Conservation (phyloP, 1,140 invertebrate genomes). For the Ostrea denselamellosa region DNA sequence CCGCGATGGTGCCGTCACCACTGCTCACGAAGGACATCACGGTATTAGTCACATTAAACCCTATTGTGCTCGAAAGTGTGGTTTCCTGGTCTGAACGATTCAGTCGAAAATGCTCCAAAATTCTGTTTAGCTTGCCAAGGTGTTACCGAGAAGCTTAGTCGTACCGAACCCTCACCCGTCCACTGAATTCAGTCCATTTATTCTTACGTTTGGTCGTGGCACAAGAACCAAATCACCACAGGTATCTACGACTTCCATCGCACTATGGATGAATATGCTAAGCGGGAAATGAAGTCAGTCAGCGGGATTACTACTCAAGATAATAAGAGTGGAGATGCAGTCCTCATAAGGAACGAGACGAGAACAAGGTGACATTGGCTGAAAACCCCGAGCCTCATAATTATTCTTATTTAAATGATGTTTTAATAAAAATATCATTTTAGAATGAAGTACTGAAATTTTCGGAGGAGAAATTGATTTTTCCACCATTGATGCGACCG, state of each 20-base stretch:
- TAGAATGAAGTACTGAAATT: too few relatives aligned
- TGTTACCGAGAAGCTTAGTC: background rate
- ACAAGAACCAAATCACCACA: conserved; percentile 47
- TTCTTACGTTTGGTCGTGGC: conserved; percentile 57
- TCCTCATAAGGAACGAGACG: conserved; percentile 50
- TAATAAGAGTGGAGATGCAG: conserved; percentile 48
- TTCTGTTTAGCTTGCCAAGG: conserved; percentile 54
- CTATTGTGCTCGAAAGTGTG: conserved; percentile 52
- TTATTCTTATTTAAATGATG: too few relatives aligned
- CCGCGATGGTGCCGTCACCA: conserved; percentile 42
- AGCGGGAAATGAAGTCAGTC: conserved; percentile 48
- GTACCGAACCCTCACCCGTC: conserved; percentile 59
- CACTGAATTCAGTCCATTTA: conserved; percentile 58
- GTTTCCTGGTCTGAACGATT: conserved; percentile 54
- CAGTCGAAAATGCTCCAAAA: conserved; percentile 47
- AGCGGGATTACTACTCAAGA: conserved; percentile 42
- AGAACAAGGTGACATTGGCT: conserved; percentile 47
- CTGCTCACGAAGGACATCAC: conserved; percentile 58
- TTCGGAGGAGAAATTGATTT: too few relatives aligned
- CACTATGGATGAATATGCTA: conserved; percentile 51
- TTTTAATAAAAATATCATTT: too few relatives aligned
- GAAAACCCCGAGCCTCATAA: conserved; percentile 41
- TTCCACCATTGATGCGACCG: too few relatives aligned
- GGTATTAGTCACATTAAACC: conserved; percentile 51
- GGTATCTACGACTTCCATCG: background rate